These are phyloP conservation scores for Cremastobaeus sp. DNA, from an alignment of 2,888 invertebrate species.

Conservation along the genomic window DNA sequence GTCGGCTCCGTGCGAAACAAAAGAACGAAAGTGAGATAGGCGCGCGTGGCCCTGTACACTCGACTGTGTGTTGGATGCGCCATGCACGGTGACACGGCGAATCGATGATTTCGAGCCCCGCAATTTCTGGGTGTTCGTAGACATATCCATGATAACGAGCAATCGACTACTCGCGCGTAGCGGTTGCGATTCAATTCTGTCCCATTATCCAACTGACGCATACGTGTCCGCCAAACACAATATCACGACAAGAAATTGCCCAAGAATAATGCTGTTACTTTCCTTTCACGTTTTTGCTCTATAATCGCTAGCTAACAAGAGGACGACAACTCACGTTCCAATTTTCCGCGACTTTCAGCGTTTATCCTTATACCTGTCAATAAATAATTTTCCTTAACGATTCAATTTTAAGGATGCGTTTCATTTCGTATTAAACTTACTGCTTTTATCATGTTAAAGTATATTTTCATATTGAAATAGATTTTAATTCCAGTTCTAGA, in stretches of 20 bases:
- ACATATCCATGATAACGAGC: constrained; percentile 30
- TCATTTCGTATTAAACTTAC: too few relatives aligned
- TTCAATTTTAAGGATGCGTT: too few relatives aligned
- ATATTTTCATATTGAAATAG: too few relatives aligned
- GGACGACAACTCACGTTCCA: too few relatives aligned
- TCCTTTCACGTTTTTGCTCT: background rate
- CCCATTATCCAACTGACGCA: constrained; percentile 17
- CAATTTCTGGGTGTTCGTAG: constrained; percentile 36
- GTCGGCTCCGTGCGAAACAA: constrained; percentile 36
- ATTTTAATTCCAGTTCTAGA: too few relatives aligned
- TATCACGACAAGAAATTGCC: constrained; percentile 4
- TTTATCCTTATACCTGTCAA: too few relatives aligned
- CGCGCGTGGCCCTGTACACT: background rate
- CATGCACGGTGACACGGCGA: constrained; percentile 8
- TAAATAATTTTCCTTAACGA: too few relatives aligned
- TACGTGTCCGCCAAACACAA: background rate
- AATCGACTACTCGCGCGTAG: constrained; percentile 20
- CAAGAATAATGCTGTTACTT: background rate
- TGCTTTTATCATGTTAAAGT: too few relatives aligned
- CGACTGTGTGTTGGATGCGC: background rate
- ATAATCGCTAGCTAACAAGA: too few relatives aligned
- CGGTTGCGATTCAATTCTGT: constrained; percentile 32
- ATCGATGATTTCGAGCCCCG: constrained; percentile 43
- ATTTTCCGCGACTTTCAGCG: too few relatives aligned
- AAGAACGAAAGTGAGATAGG: constrained; percentile 22